Conservation (phyloP, 2,113 vertebrate genomes). For the Collichthys lucidus region DNA sequence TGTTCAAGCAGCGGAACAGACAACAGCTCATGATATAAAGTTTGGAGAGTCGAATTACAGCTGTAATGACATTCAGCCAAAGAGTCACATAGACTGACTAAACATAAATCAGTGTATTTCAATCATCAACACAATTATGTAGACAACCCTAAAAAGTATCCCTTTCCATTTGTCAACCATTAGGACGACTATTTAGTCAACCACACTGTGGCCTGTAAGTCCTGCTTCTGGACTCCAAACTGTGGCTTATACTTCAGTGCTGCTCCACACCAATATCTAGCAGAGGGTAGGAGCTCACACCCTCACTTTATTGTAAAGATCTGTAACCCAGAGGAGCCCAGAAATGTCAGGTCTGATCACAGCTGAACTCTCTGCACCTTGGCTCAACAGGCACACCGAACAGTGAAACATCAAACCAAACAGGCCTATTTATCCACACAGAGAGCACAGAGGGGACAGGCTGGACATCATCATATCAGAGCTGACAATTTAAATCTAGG, state of each 20-base stretch:
- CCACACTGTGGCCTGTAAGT: neutral
- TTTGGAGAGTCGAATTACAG: too few relatives aligned
- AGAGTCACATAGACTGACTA: neutral
- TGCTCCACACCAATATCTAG: neutral
- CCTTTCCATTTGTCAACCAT: neutral
- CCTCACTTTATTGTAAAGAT: conserved; percentile 12
- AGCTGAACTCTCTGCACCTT: conserved; percentile 11
- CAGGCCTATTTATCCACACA: conserved; percentile 5
- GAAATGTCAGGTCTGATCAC: conserved; percentile 56
- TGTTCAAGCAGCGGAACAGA: neutral
- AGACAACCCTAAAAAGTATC: too few relatives aligned
- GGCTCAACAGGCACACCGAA: conserved; percentile 31
- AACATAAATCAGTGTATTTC: neutral
- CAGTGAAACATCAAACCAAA: conserved; percentile 25
- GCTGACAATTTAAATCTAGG: conserved; percentile 20
- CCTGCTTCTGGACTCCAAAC: neutral
- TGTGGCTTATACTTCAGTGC: neutral
- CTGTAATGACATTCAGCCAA: neutral
- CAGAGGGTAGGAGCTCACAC: conserved; percentile 19
- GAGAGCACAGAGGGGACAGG: neutral
- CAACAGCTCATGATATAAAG: neutral
- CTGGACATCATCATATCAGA: conserved; percentile 23
- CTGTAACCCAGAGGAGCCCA: conserved; percentile 25
- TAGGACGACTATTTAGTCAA: neutral
- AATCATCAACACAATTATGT: neutral